Conservation (phyloP, 1,140 invertebrate genomes). For the Drosophila rhopaloa region DNA sequence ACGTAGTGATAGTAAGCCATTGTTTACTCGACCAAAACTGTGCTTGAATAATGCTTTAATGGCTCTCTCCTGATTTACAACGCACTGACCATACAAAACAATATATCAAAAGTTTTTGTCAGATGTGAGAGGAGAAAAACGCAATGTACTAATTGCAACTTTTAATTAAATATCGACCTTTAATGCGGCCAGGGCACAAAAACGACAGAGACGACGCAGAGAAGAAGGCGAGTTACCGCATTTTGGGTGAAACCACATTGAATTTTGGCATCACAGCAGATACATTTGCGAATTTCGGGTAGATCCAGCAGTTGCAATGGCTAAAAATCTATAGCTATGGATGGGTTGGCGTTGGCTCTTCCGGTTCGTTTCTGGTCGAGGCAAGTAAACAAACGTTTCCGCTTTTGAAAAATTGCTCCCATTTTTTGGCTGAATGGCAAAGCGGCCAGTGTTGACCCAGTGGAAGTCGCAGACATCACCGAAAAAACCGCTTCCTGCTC, state of each 20-base stretch:
- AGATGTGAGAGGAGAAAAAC: constrained; percentile 11
- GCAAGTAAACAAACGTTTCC: constrained; percentile 71
- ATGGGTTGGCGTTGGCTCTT: constrained; percentile 38
- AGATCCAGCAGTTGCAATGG: constrained; percentile 29
- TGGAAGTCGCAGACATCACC: constrained; percentile 41
- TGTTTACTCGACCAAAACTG: constrained; percentile 4
- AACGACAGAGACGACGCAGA: constrained; percentile 25
- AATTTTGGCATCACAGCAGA: constrained; percentile 40
- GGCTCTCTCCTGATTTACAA: constrained; percentile 29
- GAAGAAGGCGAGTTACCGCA: constrained; percentile 20
- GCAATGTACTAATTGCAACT: constrained; percentile 59
- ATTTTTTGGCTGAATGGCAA: constrained; percentile 46
- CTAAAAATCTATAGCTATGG: constrained; percentile 11
- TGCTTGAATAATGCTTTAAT: constrained; percentile 18
- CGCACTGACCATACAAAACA: constrained; percentile 5
- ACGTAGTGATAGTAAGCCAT: constrained; percentile 6
- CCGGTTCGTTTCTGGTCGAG: constrained; percentile 54
- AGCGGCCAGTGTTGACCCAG: constrained; percentile 28
- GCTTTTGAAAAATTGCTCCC: constrained; percentile 75
- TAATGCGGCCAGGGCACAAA: constrained; percentile 23
- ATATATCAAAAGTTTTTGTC: constrained; percentile 47
- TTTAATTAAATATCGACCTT: constrained; percentile 75
- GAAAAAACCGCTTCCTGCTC: constrained; percentile 44
- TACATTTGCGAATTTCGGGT: constrained; percentile 21
- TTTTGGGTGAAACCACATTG: constrained; percentile 46